phyloP scores from a whole-genome alignment of 2,113 vertebrate genomes.

The Felis chaus region DNA sequence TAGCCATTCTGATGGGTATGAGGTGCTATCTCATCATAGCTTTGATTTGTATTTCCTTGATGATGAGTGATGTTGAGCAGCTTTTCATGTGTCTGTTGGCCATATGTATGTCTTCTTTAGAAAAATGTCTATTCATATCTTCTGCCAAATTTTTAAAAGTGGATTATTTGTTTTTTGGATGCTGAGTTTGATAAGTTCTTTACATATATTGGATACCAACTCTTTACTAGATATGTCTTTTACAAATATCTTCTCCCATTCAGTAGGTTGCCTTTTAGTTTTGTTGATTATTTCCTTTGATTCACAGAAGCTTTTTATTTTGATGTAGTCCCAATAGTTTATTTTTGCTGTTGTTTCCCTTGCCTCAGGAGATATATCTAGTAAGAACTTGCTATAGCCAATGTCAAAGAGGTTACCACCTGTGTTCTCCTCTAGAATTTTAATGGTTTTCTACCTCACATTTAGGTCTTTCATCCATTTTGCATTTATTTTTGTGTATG shows the following conservation, averaged over 20 bases:
- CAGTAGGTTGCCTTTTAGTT: background rate
- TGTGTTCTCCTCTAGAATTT: background rate
- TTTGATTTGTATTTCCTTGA: background rate
- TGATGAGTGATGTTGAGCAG: background rate
- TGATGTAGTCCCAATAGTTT: background rate
- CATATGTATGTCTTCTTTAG: background rate
- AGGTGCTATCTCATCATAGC: background rate
- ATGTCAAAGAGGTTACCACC: background rate
- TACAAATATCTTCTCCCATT: background rate
- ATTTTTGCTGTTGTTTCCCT: background rate
- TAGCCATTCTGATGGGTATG: too few species aligned
- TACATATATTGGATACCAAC: background rate
- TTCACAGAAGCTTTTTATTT: background rate
- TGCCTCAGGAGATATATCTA: background rate
- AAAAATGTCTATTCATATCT: background rate
- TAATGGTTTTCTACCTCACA: background rate
- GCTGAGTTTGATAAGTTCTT: background rate
- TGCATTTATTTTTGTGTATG: background rate
- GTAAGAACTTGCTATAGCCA: background rate
- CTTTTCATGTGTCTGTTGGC: background rate
- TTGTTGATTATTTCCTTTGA: background rate
- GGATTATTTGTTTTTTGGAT: background rate
- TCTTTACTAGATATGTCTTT: background rate
- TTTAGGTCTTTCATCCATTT: background rate
- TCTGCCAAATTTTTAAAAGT: background rate